Percentiles rank a stretch among this genome's conserved stretches.
Conservation (phyloP, 2,888 invertebrate species). For the Neoaliturus tenellus region DNA sequence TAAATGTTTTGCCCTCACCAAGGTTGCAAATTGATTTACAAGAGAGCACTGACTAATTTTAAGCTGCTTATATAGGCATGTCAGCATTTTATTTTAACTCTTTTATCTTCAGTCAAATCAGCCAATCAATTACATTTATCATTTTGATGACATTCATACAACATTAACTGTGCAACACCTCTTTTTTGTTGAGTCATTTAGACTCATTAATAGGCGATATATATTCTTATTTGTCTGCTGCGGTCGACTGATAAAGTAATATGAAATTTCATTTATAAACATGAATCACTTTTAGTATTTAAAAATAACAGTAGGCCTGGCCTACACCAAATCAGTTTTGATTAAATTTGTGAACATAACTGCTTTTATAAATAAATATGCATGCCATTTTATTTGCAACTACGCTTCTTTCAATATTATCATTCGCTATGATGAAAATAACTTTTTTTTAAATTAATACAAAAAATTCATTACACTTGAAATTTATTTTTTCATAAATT, state of each 20-base stretch:
- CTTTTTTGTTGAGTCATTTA: background rate
- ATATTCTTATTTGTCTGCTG: background rate
- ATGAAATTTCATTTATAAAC: background rate
- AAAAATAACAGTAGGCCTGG: no score
- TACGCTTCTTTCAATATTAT: no score
- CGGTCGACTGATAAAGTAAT: conserved; percentile 35
- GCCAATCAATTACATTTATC: background rate
- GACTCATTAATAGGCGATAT: background rate
- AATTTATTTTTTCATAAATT: no score
- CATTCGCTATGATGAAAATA: no score
- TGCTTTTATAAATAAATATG: no score
- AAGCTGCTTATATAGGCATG: background rate
- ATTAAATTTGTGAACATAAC: no score
- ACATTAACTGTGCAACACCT: background rate
- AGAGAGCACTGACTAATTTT: no score
- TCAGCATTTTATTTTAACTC: background rate
- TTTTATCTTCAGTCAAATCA: background rate
- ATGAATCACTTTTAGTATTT: background rate
- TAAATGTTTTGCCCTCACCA: background rate
- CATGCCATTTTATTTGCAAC: no score
- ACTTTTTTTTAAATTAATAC: no score
- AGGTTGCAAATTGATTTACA: no score
- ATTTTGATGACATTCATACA: background rate
- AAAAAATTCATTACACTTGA: no score
- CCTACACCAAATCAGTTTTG: no score